Evolutionary conservation across 1,140 invertebrate genomes (phyloP), one percentile per base, ranked within the genome.

Genomic region (Geopemphigus sp.): DNA sequence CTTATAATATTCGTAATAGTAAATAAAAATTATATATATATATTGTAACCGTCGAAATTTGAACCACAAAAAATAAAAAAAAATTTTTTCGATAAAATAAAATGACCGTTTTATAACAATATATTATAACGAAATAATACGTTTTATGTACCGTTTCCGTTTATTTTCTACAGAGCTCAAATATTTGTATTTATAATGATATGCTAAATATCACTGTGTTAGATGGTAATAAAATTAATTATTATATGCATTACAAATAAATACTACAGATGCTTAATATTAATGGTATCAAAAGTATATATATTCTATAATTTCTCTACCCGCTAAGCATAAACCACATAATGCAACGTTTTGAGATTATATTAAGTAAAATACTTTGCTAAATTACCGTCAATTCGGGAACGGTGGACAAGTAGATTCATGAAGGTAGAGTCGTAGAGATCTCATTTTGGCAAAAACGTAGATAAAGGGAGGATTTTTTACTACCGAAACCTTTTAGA

Each of bases 401-500:
- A 64, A n/a, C 8, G 29, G 32, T 22, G 32, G 63, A 68, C 45
- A 68, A 68, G 22, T 68, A 15, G 39, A 47, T 68, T 68, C 24
- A 47, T 47, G 45, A 47, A 26, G 39, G 39, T 68, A 50, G 12
- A 68, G n/a, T 15, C 26, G 50, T 3, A 24, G 14, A n/a, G 6
- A 26, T 68, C 22, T 68, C 45, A 47, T 68, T 68, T 50, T 47
- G 29, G 32, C n/a, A 19, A 66, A 66, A 50, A 5, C 39, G n/a
- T 68, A 47, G 39, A 24, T 68, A 68, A 68, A 68, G 24, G 19
- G 6, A 68, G 22, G 32, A 45, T 50, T 47, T 68, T 68, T 68
- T 68, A 68, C 22, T 68, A 26, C 66, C 45, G 47, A 68, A 68
- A 68, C 66, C 66, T 68, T 68, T 68, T 68, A 68, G 66, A 50